A percentile compares a stretch with the other conserved stretches of the same genome.
phyloP scores from a whole-genome alignment of 2,113 vertebrate genomes.

The Xyrauchen texanus region DNA sequence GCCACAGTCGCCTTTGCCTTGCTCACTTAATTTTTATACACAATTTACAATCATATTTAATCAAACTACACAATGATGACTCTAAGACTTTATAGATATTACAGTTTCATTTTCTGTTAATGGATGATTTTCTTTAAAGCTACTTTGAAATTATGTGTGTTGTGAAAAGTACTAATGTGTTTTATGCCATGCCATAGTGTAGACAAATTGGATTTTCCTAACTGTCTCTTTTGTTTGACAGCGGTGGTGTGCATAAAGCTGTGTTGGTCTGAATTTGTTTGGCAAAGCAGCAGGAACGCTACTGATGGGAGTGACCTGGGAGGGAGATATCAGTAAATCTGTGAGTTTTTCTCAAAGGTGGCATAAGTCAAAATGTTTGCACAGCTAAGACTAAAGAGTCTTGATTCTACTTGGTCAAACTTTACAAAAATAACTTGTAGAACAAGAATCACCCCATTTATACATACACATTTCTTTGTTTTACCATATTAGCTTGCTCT shows the following conservation, averaged over 20 bases:
- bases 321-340: constrained; percentile 60
- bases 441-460: neutral
- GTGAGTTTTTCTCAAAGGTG: constrained; percentile 47
- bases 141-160: no score
- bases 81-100: no score
- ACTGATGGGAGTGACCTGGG: constrained; percentile 64
- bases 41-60: no score
- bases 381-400: constrained; percentile 24
- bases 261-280: constrained; percentile 64
- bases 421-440: neutral
- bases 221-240: constrained; percentile 72
- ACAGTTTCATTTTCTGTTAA: no score
- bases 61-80: no score
- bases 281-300: constrained; percentile 67
- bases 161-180: neutral
- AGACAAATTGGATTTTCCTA: constrained; percentile 50
- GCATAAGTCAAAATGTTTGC: constrained; percentile 43
- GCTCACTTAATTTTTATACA: no score
- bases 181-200: neutral
- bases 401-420: constrained; percentile 5
- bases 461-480: neutral
- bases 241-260: constrained; percentile 65
- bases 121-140: no score
- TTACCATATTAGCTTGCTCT: neutral
- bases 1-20: no score